Evolutionary conservation across 2,113 vertebrate genomes (phyloP).

Genomic region (Lycaon pictus): DNA sequence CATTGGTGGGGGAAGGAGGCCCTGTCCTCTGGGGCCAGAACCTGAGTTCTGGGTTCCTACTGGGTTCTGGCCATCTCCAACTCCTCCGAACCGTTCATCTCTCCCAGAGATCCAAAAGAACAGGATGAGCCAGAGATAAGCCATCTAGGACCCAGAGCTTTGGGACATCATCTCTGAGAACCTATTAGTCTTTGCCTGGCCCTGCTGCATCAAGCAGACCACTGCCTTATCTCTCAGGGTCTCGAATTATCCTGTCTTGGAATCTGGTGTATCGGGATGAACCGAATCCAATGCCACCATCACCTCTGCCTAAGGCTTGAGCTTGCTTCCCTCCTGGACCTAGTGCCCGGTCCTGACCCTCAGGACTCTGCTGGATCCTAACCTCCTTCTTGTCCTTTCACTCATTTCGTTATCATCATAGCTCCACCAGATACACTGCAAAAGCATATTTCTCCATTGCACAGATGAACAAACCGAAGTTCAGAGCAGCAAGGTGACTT

Average conservation of each 20-base stretch:
- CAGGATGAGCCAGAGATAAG: neutral
- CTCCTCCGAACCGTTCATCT: neutral
- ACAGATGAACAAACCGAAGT: constrained; percentile 1
- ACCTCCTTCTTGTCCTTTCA: neutral
- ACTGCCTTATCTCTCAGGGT: neutral
- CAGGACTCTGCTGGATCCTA: neutral
- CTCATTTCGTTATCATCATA: neutral
- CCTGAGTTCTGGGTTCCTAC: neutral
- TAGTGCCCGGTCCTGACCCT: neutral
- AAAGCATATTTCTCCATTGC: neutral
- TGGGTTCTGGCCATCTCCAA: neutral
- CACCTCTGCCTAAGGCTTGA: neutral
- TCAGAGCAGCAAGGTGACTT: neutral
- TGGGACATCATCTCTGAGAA: neutral
- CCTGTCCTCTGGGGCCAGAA: neutral
- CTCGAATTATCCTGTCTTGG: neutral
- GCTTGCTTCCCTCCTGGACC: neutral
- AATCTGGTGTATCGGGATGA: neutral
- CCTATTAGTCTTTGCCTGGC: neutral
- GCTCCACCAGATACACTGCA: neutral
- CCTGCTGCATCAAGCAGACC: neutral
- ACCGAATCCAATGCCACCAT: neutral
- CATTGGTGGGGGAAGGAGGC: neutral
- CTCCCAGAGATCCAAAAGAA: neutral
- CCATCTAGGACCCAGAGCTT: neutral